Evolutionary conservation across 2,113 vertebrate genomes (phyloP).

Genomic region (Cheilinus undulatus): DNA sequence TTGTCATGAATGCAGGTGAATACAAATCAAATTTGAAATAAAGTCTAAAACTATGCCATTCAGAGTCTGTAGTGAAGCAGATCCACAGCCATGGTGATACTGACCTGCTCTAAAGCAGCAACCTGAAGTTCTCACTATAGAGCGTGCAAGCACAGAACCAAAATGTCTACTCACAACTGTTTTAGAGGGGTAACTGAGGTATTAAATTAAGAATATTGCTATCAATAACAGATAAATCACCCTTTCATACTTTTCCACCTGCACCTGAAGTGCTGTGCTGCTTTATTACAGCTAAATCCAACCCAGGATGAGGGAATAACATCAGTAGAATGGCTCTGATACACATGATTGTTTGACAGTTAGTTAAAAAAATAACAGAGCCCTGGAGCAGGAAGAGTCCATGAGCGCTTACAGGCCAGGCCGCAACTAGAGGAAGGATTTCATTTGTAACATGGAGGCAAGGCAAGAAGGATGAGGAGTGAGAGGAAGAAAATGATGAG

Average conservation of each 20-base stretch:
- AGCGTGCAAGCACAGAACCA: constrained; percentile 41
- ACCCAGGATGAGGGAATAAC: constrained; percentile 45
- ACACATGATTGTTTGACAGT: constrained; percentile 64
- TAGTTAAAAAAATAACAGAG: constrained; percentile 66
- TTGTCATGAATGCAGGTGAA: constrained; percentile 25
- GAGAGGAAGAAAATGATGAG: constrained; percentile 29
- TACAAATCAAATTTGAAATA: constrained; percentile 15
- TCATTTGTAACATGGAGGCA: constrained; percentile 54
- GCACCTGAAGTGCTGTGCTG: constrained; percentile 53
- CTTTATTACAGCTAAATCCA: constrained; percentile 51
- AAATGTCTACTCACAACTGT: constrained; percentile 26
- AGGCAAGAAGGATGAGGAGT: constrained; percentile 65
- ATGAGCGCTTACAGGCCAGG: constrained; percentile 64
- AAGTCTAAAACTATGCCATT: constrained; percentile 37
- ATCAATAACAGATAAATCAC: constrained; percentile 55
- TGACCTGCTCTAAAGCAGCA: constrained; percentile 62
- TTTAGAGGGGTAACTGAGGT: constrained; percentile 54
- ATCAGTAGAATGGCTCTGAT: constrained; percentile 75
- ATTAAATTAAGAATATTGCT: constrained; percentile 70
- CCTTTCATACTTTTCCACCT: constrained; percentile 51
- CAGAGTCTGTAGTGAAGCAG: constrained; percentile 53
- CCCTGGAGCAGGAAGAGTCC: constrained; percentile 57
- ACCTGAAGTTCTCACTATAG: constrained; percentile 32
- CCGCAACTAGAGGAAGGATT: constrained; percentile 71
- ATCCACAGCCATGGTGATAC: constrained; percentile 22